Conservation (phyloP, 1,140 invertebrate species). For the Odontomachus brunneus region DNA sequence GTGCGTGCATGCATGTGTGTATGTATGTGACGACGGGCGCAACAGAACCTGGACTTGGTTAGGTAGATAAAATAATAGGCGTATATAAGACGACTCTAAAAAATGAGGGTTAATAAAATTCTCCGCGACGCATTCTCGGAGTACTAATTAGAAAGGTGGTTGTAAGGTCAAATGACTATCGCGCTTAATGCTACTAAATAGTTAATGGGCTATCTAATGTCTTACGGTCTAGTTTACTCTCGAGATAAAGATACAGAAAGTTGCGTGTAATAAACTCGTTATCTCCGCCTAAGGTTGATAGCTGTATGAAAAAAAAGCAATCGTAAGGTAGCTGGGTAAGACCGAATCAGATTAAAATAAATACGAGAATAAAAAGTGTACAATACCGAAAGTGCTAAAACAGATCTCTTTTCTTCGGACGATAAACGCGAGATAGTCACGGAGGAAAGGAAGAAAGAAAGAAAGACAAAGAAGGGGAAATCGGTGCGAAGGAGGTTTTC, state of each 20-base stretch:
- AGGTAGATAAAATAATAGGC: slow-evolving; percentile 71
- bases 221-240: slow-evolving; percentile 74
- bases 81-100: slow-evolving; percentile 64
- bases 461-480: too few species aligned
- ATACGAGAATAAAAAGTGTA: slow-evolving; percentile 51
- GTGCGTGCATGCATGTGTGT: background rate
- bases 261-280: slow-evolving; percentile 65
- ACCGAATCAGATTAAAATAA: slow-evolving; percentile 47
- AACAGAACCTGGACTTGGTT: slow-evolving; percentile 58
- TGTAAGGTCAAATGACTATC: slow-evolving; percentile 68
- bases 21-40: slow-evolving; percentile 15
- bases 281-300: slow-evolving; percentile 73
- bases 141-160: slow-evolving; percentile 62
- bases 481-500: slow-evolving; percentile 48
- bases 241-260: slow-evolving; percentile 52
- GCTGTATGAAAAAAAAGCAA: slow-evolving; percentile 42
- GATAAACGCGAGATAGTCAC: slow-evolving; percentile 31
- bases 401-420: slow-evolving; percentile 16
- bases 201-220: slow-evolving; percentile 71
- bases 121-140: slow-evolving; percentile 45
- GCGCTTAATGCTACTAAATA: slow-evolving; percentile 73
- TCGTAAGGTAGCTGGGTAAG: slow-evolving; percentile 62
- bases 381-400: slow-evolving; percentile 56
- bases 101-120: slow-evolving; percentile 66
- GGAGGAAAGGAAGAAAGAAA: background rate